phyloP scores from a whole-genome alignment of 1,140 invertebrate species.

The Samia ricini region DNA sequence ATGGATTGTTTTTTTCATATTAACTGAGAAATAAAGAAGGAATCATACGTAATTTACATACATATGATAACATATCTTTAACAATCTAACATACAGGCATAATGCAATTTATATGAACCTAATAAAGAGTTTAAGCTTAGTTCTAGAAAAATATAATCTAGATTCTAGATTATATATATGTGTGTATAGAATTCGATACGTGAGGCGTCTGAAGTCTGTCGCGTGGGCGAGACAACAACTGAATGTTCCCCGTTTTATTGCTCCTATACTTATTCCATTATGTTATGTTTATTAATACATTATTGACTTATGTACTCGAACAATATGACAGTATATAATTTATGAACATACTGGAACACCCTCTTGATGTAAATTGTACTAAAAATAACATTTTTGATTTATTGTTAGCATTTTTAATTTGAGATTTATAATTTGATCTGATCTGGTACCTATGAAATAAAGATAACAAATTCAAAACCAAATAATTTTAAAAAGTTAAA shows the following conservation, averaged over 20 bases:
- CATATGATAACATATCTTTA: no score
- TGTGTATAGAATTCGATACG: constrained; percentile 25
- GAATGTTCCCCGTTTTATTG: constrained; percentile 55
- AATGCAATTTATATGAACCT: neutral
- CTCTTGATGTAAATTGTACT: neutral
- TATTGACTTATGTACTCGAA: constrained; percentile 23
- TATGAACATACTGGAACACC: neutral
- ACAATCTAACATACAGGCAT: neutral
- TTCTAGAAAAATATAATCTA: neutral
- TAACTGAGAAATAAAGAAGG: no score
- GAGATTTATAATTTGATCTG: no score
- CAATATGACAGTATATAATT: neutral
- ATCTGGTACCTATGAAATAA: no score
- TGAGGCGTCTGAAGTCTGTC: constrained; percentile 62
- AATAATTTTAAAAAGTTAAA: no score
- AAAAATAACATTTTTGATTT: no score
- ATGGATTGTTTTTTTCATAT: no score
- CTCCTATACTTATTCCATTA: constrained; percentile 54
- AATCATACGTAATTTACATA: neutral
- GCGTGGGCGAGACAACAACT: constrained; percentile 57
- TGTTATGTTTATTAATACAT: constrained; percentile 46
- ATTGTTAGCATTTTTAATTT: no score
- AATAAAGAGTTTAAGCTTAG: neutral
- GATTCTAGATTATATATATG: no score
- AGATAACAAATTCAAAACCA: no score